A percentile compares a stretch with the other conserved stretches of the same genome.
phyloP scores from a whole-genome alignment of 1,140 invertebrate species.

The Caenorhabditis briggsae region DNA sequence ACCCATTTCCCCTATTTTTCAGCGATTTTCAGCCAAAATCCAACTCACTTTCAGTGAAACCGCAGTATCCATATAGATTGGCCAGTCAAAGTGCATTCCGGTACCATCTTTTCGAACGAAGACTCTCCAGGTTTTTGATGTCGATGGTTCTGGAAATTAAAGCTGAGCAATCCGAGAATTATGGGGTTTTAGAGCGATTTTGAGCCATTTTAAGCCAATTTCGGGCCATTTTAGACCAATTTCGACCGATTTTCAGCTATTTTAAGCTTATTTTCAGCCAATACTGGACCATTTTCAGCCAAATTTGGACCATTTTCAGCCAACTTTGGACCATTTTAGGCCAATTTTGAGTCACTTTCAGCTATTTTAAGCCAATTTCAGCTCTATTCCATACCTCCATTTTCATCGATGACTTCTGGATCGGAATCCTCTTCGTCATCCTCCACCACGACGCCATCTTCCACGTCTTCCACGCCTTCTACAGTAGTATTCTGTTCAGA shows the following conservation, averaged over 20 bases:
- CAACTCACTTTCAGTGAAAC: background rate
- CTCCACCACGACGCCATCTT: background rate
- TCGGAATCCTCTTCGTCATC: background rate
- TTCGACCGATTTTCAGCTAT: too few species aligned
- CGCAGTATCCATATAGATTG: background rate
- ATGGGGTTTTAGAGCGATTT: background rate
- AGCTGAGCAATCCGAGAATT: background rate
- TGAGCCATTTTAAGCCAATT: background rate
- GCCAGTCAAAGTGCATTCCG: constrained; percentile 44
- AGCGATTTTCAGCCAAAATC: too few species aligned
- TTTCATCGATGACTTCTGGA: constrained; percentile 1
- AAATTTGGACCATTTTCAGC: background rate
- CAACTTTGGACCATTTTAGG: background rate
- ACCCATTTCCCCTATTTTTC: too few species aligned
- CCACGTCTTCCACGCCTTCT: background rate
- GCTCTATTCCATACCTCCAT: background rate
- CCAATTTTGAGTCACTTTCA: too few species aligned
- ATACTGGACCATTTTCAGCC: background rate
- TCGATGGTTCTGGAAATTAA: background rate
- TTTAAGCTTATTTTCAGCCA: too few species aligned
- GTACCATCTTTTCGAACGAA: constrained; percentile 27
- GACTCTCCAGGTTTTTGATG: constrained; percentile 1
- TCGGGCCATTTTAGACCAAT: background rate
- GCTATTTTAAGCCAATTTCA: too few species aligned
- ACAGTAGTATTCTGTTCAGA: background rate